These are phyloP conservation scores for Antheraea mylitta DNA, from an alignment of 1,140 invertebrate species.

Conservation along the genomic window DNA sequence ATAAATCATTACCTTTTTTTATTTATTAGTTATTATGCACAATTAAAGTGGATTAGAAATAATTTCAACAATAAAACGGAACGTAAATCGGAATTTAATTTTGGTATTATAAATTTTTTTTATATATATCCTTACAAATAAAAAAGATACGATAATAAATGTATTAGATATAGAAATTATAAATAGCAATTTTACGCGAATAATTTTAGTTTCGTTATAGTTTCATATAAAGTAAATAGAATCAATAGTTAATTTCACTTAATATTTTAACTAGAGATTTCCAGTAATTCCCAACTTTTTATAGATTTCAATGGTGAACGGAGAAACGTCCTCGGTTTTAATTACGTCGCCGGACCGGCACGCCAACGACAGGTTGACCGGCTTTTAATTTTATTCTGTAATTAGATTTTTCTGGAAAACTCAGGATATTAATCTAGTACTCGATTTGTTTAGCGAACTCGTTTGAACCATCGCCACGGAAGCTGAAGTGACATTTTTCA, in stretches of 20 bases:
- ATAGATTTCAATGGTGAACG: conserved; percentile 27
- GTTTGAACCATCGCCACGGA: background rate
- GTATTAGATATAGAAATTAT: too few species aligned
- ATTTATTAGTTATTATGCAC: too few species aligned
- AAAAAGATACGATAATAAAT: too few species aligned
- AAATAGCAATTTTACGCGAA: too few species aligned
- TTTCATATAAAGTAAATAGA: background rate
- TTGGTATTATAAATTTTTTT: too few species aligned
- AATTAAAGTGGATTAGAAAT: too few species aligned
- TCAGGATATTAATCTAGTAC: conserved; percentile 18
- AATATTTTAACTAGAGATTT: conserved; percentile 2
- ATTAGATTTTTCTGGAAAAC: conserved; percentile 56
- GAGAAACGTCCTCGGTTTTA: conserved; percentile 43
- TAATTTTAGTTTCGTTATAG: background rate
- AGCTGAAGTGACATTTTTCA: background rate
- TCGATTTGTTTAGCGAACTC: conserved; percentile 2
- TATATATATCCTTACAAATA: too few species aligned
- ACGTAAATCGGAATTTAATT: too few species aligned
- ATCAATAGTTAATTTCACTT: background rate
- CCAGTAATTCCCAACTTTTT: conserved; percentile 26
- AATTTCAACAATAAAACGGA: too few species aligned
- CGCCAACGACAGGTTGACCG: conserved; percentile 31
- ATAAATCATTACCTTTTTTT: too few species aligned
- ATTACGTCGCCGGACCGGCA: conserved; percentile 42
- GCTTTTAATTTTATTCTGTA: conserved; percentile 55